Conservation (phyloP, 2,888 invertebrate genomes). For the Crocallis elinguaria region DNA sequence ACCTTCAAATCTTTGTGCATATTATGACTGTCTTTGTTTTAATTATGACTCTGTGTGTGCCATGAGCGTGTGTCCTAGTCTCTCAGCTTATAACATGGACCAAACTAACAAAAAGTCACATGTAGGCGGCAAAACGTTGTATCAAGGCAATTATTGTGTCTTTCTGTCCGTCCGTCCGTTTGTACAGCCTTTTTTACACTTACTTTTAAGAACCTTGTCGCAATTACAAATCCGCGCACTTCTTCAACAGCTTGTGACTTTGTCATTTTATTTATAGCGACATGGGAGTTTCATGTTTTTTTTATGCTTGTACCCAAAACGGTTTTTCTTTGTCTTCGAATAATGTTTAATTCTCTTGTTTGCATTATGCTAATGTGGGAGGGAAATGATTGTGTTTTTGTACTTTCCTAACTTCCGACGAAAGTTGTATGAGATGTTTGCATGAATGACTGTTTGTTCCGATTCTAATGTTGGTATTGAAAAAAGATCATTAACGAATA, state of each 20-base stretch:
- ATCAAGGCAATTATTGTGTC: slow-evolving; percentile 74
- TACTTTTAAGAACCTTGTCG: slow-evolving; percentile 24
- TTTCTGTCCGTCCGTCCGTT: slow-evolving; percentile 60
- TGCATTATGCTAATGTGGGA: slow-evolving; percentile 26
- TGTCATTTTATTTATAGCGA: background rate
- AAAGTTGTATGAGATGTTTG: no score
- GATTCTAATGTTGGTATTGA: background rate
- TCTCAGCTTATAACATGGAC: slow-evolving; percentile 34
- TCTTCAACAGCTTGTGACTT: background rate
- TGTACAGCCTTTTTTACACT: slow-evolving; percentile 41
- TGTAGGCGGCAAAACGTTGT: slow-evolving; percentile 71
- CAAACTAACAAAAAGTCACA: slow-evolving; percentile 37
- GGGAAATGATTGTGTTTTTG: slow-evolving; percentile 4
- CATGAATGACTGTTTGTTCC: background rate
- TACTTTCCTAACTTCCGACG: slow-evolving; percentile 8
- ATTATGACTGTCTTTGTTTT: no score
- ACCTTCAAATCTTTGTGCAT: no score
- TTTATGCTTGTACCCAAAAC: no score
- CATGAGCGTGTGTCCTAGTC: no score
- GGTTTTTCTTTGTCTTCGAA: slow-evolving; percentile 11
- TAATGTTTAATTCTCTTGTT: slow-evolving; percentile 32
- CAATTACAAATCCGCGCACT: slow-evolving; percentile 8
- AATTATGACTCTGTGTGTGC: no score
- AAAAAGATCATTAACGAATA: background rate
- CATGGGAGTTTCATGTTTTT: background rate